Conservation (phyloP, 2,113 vertebrate genomes). For the Nothoprocta pentlandii region DNA sequence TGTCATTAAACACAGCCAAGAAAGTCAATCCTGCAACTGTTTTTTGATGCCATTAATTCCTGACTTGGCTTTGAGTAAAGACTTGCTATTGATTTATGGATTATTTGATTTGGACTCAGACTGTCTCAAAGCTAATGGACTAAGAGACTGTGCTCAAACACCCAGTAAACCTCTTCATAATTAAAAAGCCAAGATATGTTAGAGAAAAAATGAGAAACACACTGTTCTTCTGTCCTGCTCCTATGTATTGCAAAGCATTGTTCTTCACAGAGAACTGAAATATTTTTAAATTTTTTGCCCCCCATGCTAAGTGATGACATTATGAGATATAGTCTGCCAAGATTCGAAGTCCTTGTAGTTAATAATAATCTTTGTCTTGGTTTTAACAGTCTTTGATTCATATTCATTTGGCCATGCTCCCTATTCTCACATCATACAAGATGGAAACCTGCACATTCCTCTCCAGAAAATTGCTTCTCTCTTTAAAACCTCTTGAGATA, state of each 20-base stretch:
- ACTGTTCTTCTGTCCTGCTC: neutral
- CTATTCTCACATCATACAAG: neutral
- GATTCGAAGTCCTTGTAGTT: neutral
- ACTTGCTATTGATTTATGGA: neutral
- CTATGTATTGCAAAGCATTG: neutral
- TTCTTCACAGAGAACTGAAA: neutral
- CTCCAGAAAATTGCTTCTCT: conserved; percentile 59
- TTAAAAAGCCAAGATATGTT: neutral
- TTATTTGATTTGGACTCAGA: neutral
- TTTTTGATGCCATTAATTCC: neutral
- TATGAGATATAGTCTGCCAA: neutral
- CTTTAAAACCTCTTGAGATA: conserved; percentile 51
- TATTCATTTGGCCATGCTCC: neutral
- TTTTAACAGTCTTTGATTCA: conserved; percentile 19
- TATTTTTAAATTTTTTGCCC: neutral
- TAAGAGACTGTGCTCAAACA: neutral
- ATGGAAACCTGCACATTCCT: neutral
- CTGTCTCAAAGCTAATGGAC: neutral
- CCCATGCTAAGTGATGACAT: neutral
- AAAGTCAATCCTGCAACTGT: neutral
- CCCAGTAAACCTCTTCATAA: neutral
- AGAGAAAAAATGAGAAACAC: neutral
- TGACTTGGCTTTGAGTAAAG: neutral
- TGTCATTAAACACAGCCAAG: neutral
- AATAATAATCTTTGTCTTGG: neutral